phyloP scores from a whole-genome alignment of 2,797 vertebrate genomes.

The Sebastes dallii region DNA sequence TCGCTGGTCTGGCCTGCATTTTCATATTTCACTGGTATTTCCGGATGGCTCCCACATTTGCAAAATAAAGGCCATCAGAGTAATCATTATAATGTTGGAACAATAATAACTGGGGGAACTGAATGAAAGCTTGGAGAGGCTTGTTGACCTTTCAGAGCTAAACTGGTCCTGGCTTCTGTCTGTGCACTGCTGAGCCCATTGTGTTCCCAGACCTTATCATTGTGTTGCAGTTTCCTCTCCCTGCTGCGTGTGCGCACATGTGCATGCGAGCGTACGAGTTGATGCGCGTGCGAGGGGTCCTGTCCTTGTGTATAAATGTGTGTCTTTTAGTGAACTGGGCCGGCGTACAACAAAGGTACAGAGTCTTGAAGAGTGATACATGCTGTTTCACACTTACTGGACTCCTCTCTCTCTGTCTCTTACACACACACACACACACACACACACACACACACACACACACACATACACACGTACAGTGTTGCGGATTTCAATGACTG shows the following conservation, averaged over 20 bases:
- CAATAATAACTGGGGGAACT: slow-evolving; percentile 79
- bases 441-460: not conserved
- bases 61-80: slow-evolving; percentile 83
- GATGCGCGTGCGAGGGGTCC: slow-evolving; percentile 22
- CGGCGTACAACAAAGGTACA: slow-evolving; percentile 36
- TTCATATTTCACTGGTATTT: slow-evolving; percentile 83
- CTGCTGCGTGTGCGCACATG: slow-evolving; percentile 57
- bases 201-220: slow-evolving; percentile 86
- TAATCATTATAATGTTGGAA: slow-evolving; percentile 76
- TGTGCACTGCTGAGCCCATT: slow-evolving; percentile 81
- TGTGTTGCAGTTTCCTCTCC: slow-evolving; percentile 85
- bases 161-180: slow-evolving; percentile 83
- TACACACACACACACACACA: not conserved
- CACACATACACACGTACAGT: not conserved
- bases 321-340: slow-evolving; percentile 25
- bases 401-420: not conserved
- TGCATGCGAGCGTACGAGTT: slow-evolving; percentile 39
- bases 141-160: slow-evolving; percentile 85
- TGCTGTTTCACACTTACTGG: slow-evolving; percentile 27
- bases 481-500: not conserved
- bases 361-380: slow-evolving; percentile 21
- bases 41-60: slow-evolving; percentile 78
- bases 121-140: slow-evolving; percentile 77
- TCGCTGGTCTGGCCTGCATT: slow-evolving; percentile 61
- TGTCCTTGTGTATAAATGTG: slow-evolving; percentile 33